Conservation (phyloP, 2,888 invertebrate genomes). For the Seira sanloemensis region DNA sequence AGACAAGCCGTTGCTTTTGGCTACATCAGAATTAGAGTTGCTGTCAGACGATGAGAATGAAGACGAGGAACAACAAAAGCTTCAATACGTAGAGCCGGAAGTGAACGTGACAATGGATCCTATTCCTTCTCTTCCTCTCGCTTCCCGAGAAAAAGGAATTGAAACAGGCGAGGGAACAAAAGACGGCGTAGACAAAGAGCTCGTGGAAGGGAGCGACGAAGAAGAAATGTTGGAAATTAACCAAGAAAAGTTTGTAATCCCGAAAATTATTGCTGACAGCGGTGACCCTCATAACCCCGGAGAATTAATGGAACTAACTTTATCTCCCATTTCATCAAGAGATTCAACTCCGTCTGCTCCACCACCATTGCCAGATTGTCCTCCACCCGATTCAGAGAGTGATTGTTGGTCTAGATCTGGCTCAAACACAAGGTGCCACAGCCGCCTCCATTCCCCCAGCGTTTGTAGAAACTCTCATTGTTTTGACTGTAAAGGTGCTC, state of each 20-base stretch:
- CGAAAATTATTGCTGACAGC: slow-evolving; percentile 51
- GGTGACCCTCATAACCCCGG: neutral
- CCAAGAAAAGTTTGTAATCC: slow-evolving; percentile 37
- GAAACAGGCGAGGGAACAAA: neutral
- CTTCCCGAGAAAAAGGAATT: slow-evolving; percentile 5
- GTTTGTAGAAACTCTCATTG: neutral
- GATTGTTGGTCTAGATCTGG: slow-evolving; percentile 51
- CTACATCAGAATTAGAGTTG: slow-evolving; percentile 62
- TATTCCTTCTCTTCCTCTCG: slow-evolving; percentile 25
- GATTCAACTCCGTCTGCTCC: slow-evolving; percentile 51
- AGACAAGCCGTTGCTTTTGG: slow-evolving; percentile 68
- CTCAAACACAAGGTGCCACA: slow-evolving; percentile 49
- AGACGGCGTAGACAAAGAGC: slow-evolving; percentile 2
- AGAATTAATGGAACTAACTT: slow-evolving; percentile 13
- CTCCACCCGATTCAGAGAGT: slow-evolving; percentile 58
- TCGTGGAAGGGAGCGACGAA: slow-evolving; percentile 12
- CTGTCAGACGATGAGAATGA: slow-evolving; percentile 47
- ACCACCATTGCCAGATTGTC: slow-evolving; percentile 63
- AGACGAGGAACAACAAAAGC: slow-evolving; percentile 41
- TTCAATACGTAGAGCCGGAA: slow-evolving; percentile 20
- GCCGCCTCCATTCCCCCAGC: slow-evolving; percentile 15
- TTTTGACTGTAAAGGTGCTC: slow-evolving; percentile 55
- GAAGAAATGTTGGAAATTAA: slow-evolving; percentile 24
- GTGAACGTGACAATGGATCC: slow-evolving; percentile 33
- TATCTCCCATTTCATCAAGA: neutral